Evolutionary conservation across 2,888 invertebrate genomes (phyloP), one percentile per base, ranked within the genome.

Genomic region (Lucinisca nassula): DNA sequence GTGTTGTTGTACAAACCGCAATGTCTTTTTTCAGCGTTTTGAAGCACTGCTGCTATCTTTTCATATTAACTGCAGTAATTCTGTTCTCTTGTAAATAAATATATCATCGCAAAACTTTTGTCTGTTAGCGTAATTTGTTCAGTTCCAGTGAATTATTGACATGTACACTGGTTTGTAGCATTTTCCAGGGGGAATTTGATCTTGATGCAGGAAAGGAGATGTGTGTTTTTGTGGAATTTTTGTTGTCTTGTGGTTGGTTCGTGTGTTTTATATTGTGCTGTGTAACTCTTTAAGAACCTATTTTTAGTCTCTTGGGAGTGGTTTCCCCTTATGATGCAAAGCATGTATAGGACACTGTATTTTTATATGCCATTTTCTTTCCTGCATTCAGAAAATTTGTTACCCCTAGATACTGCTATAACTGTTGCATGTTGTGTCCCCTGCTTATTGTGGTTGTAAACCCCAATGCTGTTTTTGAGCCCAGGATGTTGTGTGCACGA

Each of bases 371-470:
- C 35, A 35, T 67, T 67, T 67, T 67, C 67, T 67, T 67, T 67
- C 67, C 67, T 67, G 67, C 67, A 67, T 67, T 67, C 12, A 10
- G 67, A 67, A 17, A 4, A 21, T 32, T n/a, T 35, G 24, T 67
- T 67, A 67, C 67, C 67, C 67, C 67, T 32, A 67, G 67, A 67
- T 67, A 67, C 35, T 67, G 67, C 67, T 67, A 67, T 67, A 67
- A 21, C 67, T 67, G 67, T 35, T 67, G 67, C 67, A 67, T 67
- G 67, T 67, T 32, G 45, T 58, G 58, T 58, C 21, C 21, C 27
- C 58, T 58, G 58, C 58, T 58, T 58, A 58, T 58, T 58, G 58
- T 58, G 24, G 58, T 58, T 24, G 58, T 58, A 8, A 24, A 4
- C 24, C 58, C 58, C 6, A 14, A 14, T 14, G 14, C 6, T 40